Conservation (phyloP, 2,113 vertebrate genomes). For the Thalassoma bifasciatum region DNA sequence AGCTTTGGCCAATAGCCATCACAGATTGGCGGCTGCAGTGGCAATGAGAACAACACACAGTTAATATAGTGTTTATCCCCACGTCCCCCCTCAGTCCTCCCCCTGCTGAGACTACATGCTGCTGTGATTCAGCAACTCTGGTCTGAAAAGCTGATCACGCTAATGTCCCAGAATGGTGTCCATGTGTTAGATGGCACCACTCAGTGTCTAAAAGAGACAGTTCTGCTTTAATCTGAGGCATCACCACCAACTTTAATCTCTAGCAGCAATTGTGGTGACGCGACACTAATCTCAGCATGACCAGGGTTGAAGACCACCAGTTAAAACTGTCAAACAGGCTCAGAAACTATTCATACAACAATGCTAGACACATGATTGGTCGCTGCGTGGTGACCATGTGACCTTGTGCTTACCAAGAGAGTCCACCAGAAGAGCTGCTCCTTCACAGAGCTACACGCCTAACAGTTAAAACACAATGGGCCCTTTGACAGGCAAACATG, state of each 20-base stretch:
- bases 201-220: conserved; percentile 43
- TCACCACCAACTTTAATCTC: conserved; percentile 19
- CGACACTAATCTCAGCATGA: conserved; percentile 65
- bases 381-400: conserved; percentile 60
- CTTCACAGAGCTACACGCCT: conserved; percentile 80
- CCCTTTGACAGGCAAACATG: conserved; percentile 75
- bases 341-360: conserved; percentile 23
- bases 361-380: conserved; percentile 23
- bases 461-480: conserved; percentile 74
- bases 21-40: conserved; percentile 99
- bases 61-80: conserved; percentile 89
- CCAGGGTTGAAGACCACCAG: conserved; percentile 77
- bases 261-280: conserved; percentile 18
- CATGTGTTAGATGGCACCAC: conserved; percentile 28
- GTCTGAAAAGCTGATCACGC: conserved; percentile 67
- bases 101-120: conserved; percentile 57
- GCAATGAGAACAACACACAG: conserved; percentile 98
- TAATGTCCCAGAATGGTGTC: conserved; percentile 26
- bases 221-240: conserved; percentile 6
- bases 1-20: conserved; percentile 96
- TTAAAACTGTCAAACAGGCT: conserved; percentile 34
- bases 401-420: conserved; percentile 83
- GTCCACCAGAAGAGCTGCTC: conserved; percentile 78
- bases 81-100: conserved; percentile 72
- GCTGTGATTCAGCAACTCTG: conserved; percentile 76